phyloP scores from a whole-genome alignment of 1,140 invertebrate species.

The Ceratina japonica region DNA sequence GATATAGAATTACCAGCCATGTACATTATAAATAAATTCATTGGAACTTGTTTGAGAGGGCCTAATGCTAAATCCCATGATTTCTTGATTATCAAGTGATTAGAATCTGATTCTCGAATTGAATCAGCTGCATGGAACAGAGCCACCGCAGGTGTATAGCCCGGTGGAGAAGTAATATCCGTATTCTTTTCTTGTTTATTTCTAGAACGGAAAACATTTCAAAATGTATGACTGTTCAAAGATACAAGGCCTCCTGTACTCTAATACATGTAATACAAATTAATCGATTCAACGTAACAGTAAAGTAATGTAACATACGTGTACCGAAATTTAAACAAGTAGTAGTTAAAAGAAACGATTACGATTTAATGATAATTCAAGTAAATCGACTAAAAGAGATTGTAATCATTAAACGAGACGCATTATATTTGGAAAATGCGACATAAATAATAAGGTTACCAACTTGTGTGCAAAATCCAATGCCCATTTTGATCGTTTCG shows the following conservation, averaged over 20 bases:
- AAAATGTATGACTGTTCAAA: neutral
- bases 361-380: neutral
- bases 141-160: constrained; percentile 87
- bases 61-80: constrained; percentile 98
- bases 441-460: constrained; percentile 45
- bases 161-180: constrained; percentile 88
- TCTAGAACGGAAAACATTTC: constrained; percentile 63
- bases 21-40: constrained; percentile 99
- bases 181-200: constrained; percentile 74
- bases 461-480: constrained; percentile 79
- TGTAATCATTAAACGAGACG: too few relatives aligned
- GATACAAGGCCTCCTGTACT: neutral
- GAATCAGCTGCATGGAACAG: constrained; percentile 87
- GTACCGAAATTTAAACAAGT: too few relatives aligned
- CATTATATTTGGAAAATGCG: neutral
- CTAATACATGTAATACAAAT: too few relatives aligned
- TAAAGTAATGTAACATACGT: neutral
- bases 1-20: constrained; percentile 99
- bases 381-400: neutral
- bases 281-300: too few relatives aligned
- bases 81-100: constrained; percentile 94
- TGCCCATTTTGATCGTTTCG: constrained; percentile 78
- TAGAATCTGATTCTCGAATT: constrained; percentile 87
- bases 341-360: too few relatives aligned
- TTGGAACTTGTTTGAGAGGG: constrained; percentile 97